phyloP scores from a whole-genome alignment of 2,797 vertebrate species.

The Myotis planiceps region DNA sequence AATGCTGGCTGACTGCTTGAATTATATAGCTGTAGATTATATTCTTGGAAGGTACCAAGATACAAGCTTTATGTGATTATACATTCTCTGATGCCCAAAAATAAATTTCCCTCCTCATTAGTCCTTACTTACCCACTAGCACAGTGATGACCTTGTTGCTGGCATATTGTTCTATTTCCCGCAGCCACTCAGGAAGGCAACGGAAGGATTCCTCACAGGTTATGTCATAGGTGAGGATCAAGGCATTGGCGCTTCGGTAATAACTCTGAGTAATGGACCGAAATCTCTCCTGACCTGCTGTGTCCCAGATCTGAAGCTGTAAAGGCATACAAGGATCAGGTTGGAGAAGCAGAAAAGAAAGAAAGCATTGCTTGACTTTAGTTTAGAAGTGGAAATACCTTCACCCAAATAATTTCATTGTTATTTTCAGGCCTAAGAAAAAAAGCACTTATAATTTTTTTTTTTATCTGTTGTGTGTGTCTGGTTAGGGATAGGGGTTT shows the following conservation, averaged over 20 bases:
- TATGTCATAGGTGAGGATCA: constrained; percentile 99
- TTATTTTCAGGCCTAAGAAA: constrained; percentile 13
- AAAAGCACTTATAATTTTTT: background rate
- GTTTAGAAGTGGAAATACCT: background rate
- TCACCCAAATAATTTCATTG: background rate
- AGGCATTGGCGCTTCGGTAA: constrained; percentile 98
- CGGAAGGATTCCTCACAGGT: constrained; percentile 99
- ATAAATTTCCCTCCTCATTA: background rate
- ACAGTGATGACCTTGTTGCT: constrained; percentile 99
- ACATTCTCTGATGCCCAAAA: background rate
- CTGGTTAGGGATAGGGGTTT: background rate
- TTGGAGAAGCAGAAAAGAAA: background rate
- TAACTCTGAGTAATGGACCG: constrained; percentile 99
- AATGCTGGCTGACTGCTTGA: background rate
- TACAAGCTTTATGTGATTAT: background rate
- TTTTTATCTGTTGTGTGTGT: background rate
- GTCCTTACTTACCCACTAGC: constrained; percentile 93
- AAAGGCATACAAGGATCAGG: background rate
- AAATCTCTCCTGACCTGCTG: constrained; percentile 98
- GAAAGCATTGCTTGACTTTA: background rate
- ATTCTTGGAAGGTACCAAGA: background rate
- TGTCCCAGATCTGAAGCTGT: constrained; percentile 99
- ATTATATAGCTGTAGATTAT: background rate
- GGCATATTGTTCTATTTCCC: constrained; percentile 99
- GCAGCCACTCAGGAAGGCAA: constrained; percentile 98